Percentiles rank a stretch among this genome's conserved stretches.
phyloP scores from a whole-genome alignment of 2,888 invertebrate species.

The Phortica magna region DNA sequence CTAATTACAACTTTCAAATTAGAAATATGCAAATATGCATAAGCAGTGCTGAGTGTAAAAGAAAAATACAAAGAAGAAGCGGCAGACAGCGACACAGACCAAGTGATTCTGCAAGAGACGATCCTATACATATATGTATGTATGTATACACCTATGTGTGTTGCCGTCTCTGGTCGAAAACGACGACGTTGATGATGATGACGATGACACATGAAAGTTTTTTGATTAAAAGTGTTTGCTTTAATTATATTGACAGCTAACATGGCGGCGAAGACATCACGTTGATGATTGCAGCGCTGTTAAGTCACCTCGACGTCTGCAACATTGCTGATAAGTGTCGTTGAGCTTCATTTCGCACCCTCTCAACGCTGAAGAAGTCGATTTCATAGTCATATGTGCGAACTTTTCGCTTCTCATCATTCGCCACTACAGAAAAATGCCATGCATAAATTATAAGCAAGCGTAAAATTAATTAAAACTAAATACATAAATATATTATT shows the following conservation, averaged over 20 bases:
- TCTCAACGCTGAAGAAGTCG: conserved; percentile 10
- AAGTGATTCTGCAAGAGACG: neutral
- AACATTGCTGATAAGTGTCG: conserved; percentile 64
- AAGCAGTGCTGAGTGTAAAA: neutral
- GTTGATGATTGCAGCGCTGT: conserved; percentile 34
- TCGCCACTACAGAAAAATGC: conserved; percentile 35
- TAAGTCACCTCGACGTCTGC: conserved; percentile 48
- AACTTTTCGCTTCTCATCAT: neutral
- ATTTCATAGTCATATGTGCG: conserved; percentile 26
- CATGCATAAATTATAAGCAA: conserved; percentile 65
- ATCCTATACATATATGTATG: neutral
- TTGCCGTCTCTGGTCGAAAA: neutral
- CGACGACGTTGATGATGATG: neutral
- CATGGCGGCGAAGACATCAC: conserved; percentile 15
- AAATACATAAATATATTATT: conserved; percentile 42
- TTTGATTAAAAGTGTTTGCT: conserved; percentile 65
- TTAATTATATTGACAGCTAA: conserved; percentile 68
- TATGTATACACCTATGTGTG: neutral
- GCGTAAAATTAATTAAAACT: conserved; percentile 52
- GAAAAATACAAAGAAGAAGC: neutral
- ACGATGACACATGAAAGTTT: conserved; percentile 54
- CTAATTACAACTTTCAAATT: conserved; percentile 71
- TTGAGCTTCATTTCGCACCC: conserved; percentile 30
- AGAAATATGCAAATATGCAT: conserved; percentile 66
- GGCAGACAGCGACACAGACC: neutral